Evolutionary conservation across 2,113 vertebrate species (phyloP), one percentile per base, ranked within the genome.

Genomic region (Channa argus): DNA sequence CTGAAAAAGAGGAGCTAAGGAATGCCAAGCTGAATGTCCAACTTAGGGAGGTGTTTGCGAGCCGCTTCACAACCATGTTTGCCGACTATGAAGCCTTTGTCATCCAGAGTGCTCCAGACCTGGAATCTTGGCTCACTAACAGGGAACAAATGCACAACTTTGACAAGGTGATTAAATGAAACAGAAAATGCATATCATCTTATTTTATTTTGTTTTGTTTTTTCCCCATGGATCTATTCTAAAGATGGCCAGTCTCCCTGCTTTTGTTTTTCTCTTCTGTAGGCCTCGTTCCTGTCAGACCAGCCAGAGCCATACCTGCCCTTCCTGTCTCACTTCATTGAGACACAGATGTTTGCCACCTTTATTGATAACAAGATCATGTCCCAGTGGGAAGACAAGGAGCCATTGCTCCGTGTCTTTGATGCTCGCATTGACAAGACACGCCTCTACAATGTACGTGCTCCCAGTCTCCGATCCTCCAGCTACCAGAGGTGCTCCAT

Each of bases 331-430:
- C 96, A 95, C 88, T 98, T 98, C 92, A 97, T 98, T 5, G 96
- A 98, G 92, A 98, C 97, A 2, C 97, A 98, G 92, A 98, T 98
- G 96, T 98, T 98, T 76, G 96, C 97, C 86, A 96, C 96, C 53
- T 98, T 98, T 89, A 96, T 98, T 59, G 97, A 98, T 84, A 96
- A 96, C 89, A 98, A 98, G 86, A 98, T 98, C 83, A 96, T 97
- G 92, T 98, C 96, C 45, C 96, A 96, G 53, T 97, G 97, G 96
- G 96, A 98, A 82, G 96, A 96, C 76, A 98, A 98, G 77, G 97
- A 98, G 45, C 94, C 95, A 8, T 90, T 96, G 51, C 94, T 98
- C 13, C 91, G 95, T 1, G 96, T 98, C 70, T 98, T 98, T 85
- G 96, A 98, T 77, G 92, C 93, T 0, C 93, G 96, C 45, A 94